Percentiles rank a stretch among this genome's conserved stretches.
phyloP scores from a whole-genome alignment of 2,888 invertebrate genomes.

The Gastracanthus pulcherrimus region DNA sequence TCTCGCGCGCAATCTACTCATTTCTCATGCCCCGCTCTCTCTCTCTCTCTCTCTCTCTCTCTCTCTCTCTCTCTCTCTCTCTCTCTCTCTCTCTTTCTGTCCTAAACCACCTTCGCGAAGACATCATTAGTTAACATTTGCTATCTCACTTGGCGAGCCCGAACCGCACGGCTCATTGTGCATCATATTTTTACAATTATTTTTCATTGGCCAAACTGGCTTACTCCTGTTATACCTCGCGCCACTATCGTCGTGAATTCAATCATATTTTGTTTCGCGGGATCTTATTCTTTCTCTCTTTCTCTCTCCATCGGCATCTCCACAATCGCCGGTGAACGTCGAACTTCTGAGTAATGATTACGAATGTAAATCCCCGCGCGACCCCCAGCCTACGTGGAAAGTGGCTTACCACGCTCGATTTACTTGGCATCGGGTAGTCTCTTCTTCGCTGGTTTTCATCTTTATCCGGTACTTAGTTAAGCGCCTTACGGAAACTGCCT shows the following conservation, averaged over 20 bases:
- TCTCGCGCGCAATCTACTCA: conserved; percentile 8
- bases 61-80: conserved; percentile 9
- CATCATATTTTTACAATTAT: too few species aligned
- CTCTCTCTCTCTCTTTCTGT: not conserved
- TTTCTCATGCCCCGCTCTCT: conserved; percentile 15
- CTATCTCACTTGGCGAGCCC: conserved; percentile 37
- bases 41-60: conserved; percentile 16
- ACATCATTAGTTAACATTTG: conserved; percentile 51
- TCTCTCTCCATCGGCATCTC: conserved; percentile 15
- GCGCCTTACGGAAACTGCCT: conserved; percentile 31
- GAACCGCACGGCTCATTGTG: too few species aligned
- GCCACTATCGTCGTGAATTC: not conserved
- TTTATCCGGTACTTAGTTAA: conserved; percentile 43
- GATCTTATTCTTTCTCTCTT: not conserved
- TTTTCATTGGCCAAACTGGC: too few species aligned
- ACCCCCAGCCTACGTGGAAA: not conserved
- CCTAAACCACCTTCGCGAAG: conserved; percentile 7
- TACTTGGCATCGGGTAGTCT: conserved; percentile 12
- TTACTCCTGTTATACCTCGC: too few species aligned
- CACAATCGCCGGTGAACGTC: conserved; percentile 20
- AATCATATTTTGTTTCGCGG: conserved; percentile 1
- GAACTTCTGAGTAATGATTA: conserved; percentile 38
- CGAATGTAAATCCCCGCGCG: conserved; percentile 41
- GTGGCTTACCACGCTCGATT: conserved; percentile 41
- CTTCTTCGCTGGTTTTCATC: conserved; percentile 26